Percentiles rank a stretch among this genome's conserved stretches.
These are phyloP conservation scores for Dinoponera quadriceps DNA, from an alignment of 1,140 invertebrate species.

Conservation along the genomic window DNA sequence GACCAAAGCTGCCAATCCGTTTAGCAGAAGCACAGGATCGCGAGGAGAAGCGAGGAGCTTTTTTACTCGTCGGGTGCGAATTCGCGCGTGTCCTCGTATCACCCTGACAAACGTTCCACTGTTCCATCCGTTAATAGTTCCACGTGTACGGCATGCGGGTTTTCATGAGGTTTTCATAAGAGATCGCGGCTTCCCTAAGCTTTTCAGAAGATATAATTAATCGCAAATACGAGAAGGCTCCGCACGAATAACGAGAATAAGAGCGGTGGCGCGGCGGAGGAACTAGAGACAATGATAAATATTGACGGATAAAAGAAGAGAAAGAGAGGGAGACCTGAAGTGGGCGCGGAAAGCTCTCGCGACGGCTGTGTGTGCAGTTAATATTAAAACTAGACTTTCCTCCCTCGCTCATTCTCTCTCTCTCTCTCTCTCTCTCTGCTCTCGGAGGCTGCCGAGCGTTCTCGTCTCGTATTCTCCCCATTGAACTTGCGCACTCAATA, in stretches of 20 bases:
- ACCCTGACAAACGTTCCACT: neutral
- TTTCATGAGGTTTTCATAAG: neutral
- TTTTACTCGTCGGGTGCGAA: neutral
- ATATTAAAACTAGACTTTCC: slow-evolving; percentile 47
- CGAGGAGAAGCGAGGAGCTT: neutral
- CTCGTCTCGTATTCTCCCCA: slow-evolving; percentile 12
- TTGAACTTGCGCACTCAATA: slow-evolving; percentile 48
- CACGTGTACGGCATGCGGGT: neutral
- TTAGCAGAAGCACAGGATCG: no score
- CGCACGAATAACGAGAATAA: neutral
- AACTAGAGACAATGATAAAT: slow-evolving; percentile 54
- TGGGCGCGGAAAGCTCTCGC: no score
- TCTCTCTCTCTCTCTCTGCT: neutral
- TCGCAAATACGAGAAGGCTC: slow-evolving; percentile 53
- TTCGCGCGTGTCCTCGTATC: neutral
- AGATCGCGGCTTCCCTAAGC: neutral
- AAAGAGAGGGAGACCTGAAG: slow-evolving; percentile 7
- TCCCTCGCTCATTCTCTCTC: neutral
- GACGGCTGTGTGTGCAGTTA: slow-evolving; percentile 29
- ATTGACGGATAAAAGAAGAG: slow-evolving; percentile 64
- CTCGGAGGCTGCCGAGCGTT: neutral
- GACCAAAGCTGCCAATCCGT: no score
- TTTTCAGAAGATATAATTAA: slow-evolving; percentile 67
- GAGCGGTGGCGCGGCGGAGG: neutral
- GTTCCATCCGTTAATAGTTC: neutral